Evolutionary conservation across 2,797 vertebrate genomes (phyloP), one percentile per base, ranked within the genome.

Genomic region (Siniperca undulata): DNA sequence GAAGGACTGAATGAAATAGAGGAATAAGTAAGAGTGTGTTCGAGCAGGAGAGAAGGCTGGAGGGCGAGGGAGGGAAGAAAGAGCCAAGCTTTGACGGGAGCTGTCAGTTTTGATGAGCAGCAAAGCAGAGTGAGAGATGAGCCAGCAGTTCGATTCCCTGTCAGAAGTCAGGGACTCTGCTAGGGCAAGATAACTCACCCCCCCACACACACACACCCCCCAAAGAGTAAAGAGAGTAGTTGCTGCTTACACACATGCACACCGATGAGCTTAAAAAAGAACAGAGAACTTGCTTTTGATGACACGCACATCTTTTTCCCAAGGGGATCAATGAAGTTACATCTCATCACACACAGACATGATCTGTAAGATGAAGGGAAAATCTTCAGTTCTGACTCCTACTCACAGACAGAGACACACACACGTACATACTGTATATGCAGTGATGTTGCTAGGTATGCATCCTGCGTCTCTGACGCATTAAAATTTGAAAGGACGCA

Each of bases 91-190:
- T 52, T 76, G 74, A 82, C 40, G 19, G 11, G 13, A 73, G 69
- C 85, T 86, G 90, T 89, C 88, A 86, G 53, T 34, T 80, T 40
- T 82, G 81, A 91, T 52, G 86, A 85, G 66, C 82, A 61, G 70
- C 52, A 11, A 22, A 73, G 81, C 48, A 65, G 83, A 81, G 68
- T 20, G 52, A 68, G 71, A 79, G 74, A 48, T 1, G 53, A 74
- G 70, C 66, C 36, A 20, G 79, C 79, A 48, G 80, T 88, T 86
- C 62, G 69, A 90, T 90, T 81, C 86, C 61, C 68, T 78, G 80
- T 90, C 84, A 83, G 74, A 20, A 85, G 58, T 65, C 77, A 13
- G 34, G 58, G 50, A 74, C 17, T 78, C 81, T 88, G 81, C 74
- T 16, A 0, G 20, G 67, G 61, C 7, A 48, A 83, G 88, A 89